Base-by-base conservation (phyloP, 1,140 invertebrate species). In the Drosophila nasuta region DNA sequence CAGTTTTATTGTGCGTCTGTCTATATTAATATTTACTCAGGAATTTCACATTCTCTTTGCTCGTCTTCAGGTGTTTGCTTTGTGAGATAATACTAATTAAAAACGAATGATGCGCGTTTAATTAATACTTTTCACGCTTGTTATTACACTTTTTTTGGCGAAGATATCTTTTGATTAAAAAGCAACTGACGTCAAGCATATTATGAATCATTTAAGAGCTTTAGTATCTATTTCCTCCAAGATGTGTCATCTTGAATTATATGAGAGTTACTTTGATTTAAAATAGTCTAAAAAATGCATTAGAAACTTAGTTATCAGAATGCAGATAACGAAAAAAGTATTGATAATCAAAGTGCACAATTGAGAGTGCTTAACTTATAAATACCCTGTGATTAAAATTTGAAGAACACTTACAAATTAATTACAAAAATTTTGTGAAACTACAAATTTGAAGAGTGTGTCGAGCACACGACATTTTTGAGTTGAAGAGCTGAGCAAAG, bases 51-150 rank as follows among this genome's bases (percentile, higher is more conserved):
- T 13, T 28, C 25, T 15, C 49, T 2, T 30, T 30, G 51, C 30
- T 38, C 1, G 13, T 20, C 25, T 52, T 54, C 17, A 15, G 5
- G 8, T 62, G 6, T n/a, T 15, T 52, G 30, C 4, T 28, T 52
- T 68, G 3, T 15, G 0, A 70, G 66, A 62, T 70, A 65, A 13
- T 49, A 65, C 45, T 83, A 82, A 80, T 80, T 79, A 72, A 76
- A 83, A 59, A 49, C 35, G 7, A 33, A 17, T 45, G 45, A 56
- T 7, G 6, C 13, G 48, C 56, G 30, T 78, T 64, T 75, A 70
- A 70, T 76, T 65, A 67, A 63, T 58, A 48, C 10, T 41, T 66
- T 64, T 0, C 20, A 8, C 11, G 20, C 30, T 48, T 43, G 10
- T 48, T 11, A 5, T 43, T 65, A 56, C 30, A 64, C 45, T 62